Percentiles rank a stretch among this genome's conserved stretches.
Conservation (phyloP, 1,140 invertebrate species). For the Leptinotarsa lineolata region DNA sequence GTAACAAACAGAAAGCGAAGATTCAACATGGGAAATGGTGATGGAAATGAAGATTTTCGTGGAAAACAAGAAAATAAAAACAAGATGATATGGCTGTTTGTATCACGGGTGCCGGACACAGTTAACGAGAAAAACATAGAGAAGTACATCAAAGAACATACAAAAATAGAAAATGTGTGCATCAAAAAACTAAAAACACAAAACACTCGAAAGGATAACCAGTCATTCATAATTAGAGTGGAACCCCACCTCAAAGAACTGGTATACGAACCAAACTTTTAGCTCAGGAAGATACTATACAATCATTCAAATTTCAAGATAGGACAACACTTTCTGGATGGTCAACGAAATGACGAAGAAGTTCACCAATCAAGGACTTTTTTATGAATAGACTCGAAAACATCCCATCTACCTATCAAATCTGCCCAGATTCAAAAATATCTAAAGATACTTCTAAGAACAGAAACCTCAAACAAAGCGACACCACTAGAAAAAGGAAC, state of each 20-base stretch:
- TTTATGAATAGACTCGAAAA: neutral
- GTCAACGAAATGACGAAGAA: slow-evolving; percentile 4
- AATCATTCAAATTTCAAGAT: neutral
- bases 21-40: slow-evolving; percentile 6
- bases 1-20: neutral
- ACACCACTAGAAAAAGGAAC: neutral
- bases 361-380: slow-evolving; percentile 11
- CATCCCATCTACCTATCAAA: slow-evolving; percentile 11
- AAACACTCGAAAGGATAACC: slow-evolving; percentile 12
- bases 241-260: slow-evolving; percentile 3
- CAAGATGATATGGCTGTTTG: slow-evolving; percentile 15
- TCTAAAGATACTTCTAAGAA: neutral
- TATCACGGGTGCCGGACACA: neutral
- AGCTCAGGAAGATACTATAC: neutral
- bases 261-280: slow-evolving; percentile 20
- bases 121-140: slow-evolving; percentile 9
- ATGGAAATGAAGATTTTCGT: slow-evolving; percentile 12
- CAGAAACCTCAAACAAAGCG: slow-evolving; percentile 10
- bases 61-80: slow-evolving; percentile 14
- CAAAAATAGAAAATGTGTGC: slow-evolving; percentile 12
- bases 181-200: slow-evolving; percentile 17
- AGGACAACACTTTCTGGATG: slow-evolving; percentile 12
- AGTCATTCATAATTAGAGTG: slow-evolving; percentile 9
- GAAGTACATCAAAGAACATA: slow-evolving; percentile 15
- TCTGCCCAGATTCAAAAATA: slow-evolving; percentile 13